Conservation (phyloP, 2,888 invertebrate genomes). For the Pteria penguin region DNA sequence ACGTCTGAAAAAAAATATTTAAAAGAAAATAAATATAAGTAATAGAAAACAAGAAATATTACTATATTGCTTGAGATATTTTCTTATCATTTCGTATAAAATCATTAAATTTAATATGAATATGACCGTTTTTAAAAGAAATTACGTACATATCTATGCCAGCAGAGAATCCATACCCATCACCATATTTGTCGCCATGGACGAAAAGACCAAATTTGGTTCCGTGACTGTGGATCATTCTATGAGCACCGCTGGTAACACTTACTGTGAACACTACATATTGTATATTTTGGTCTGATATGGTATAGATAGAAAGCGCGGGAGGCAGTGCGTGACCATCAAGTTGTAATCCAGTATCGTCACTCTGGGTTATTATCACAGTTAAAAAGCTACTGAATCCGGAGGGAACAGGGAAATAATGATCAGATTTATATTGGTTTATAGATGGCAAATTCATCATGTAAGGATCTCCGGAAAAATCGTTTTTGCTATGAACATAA, state of each 20-base stretch:
- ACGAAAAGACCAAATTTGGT: not conserved
- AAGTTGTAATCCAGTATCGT: not conserved
- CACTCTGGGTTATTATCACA: not conserved
- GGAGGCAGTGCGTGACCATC: not conserved
- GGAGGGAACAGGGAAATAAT: not conserved
- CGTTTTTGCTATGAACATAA: not conserved
- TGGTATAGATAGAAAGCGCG: not conserved
- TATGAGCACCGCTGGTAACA: not conserved
- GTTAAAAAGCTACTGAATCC: not conserved
- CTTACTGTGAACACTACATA: not conserved
- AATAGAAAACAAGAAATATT: no score
- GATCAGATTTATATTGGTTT: not conserved
- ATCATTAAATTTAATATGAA: no score
- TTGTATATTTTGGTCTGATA: not conserved
- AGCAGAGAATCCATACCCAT: not conserved
- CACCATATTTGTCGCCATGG: not conserved
- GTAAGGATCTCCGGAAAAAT: not conserved
- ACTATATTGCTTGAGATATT: no score
- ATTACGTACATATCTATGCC: no score
- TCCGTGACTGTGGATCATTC: not conserved
- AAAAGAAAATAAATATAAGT: no score
- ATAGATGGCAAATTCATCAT: not conserved
- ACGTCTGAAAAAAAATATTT: no score
- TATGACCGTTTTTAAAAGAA: no score
- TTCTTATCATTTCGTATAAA: no score